Evolutionary conservation across 2,888 invertebrate genomes (phyloP).

Genomic region (Euspilapteryx auroguttella): DNA sequence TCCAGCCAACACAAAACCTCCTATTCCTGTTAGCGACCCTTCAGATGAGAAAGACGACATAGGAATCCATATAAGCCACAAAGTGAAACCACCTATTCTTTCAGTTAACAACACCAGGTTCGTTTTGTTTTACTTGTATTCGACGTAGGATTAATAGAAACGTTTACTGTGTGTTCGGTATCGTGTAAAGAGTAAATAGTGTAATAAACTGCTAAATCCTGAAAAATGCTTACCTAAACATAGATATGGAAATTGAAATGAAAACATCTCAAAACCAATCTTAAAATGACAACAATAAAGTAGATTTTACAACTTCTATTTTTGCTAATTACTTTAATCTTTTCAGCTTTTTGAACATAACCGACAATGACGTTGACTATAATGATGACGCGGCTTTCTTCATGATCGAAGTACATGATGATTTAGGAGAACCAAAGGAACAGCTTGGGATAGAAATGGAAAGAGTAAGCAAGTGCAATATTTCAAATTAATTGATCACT

Average conservation of each 20-base stretch:
- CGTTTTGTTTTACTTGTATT: background rate
- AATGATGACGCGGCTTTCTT: constrained; percentile 60
- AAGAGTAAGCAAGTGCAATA: constrained; percentile 44
- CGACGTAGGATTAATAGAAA: background rate
- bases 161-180: too few species aligned
- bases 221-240: too few species aligned
- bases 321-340: constrained; percentile 1
- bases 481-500: background rate
- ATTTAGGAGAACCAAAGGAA: constrained; percentile 74
- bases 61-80: constrained; percentile 56
- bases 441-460: constrained; percentile 77
- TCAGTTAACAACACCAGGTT: constrained; percentile 25
- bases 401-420: constrained; percentile 71
- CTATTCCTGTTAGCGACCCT: constrained; percentile 32
- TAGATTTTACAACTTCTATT: background rate
- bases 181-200: too few species aligned
- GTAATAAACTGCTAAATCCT: too few species aligned
- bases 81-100: constrained; percentile 36
- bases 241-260: background rate
- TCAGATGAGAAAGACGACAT: constrained; percentile 56
- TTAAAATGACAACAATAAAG: background rate
- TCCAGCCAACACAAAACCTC: constrained; percentile 30
- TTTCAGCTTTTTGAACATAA: constrained; percentile 31
- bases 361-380: constrained; percentile 41
- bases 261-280: background rate